A percentile compares a stretch with the other conserved stretches of the same genome.
These are phyloP conservation scores for Ceratina australensis DNA, from an alignment of 1,140 invertebrate species.

Conservation along the genomic window DNA sequence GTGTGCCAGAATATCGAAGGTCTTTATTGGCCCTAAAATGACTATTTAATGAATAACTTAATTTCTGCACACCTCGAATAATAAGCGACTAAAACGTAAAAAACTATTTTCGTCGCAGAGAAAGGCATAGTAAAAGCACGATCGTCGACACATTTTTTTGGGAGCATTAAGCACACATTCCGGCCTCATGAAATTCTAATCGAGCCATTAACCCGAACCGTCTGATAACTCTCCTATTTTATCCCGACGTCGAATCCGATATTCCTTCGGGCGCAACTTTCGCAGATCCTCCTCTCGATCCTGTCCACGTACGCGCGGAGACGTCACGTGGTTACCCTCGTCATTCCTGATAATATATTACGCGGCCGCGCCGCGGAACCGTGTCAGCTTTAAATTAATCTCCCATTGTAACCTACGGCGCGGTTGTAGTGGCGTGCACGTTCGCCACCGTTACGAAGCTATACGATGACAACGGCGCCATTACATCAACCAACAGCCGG, in stretches of 20 bases:
- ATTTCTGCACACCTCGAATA: too few species aligned
- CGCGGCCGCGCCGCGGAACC: slow-evolving; percentile 29
- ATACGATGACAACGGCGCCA: slow-evolving; percentile 18
- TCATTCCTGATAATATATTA: slow-evolving; percentile 62
- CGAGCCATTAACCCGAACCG: neutral
- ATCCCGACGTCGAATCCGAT: slow-evolving; percentile 4
- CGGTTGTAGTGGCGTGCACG: slow-evolving; percentile 1
- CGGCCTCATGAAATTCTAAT: slow-evolving; percentile 32
- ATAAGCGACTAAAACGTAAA: too few species aligned
- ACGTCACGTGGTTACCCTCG: slow-evolving; percentile 32
- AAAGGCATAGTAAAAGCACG: neutral
- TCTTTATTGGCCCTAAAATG: too few species aligned
- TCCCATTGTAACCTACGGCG: slow-evolving; percentile 45
- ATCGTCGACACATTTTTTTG: neutral
- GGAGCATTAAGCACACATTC: neutral
- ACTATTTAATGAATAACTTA: too few species aligned
- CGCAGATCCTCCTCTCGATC: neutral
- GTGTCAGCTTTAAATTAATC: slow-evolving; percentile 62
- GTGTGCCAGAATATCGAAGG: too few species aligned
- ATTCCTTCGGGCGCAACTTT: neutral
- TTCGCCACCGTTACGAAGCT: slow-evolving; percentile 21
- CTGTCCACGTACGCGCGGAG: neutral
- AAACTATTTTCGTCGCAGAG: neutral
- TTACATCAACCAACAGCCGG: slow-evolving; percentile 13
- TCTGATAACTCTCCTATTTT: neutral